phyloP scores from a whole-genome alignment of 64 coral and sea anemone species.

The Dendronephthya gigantea region DNA sequence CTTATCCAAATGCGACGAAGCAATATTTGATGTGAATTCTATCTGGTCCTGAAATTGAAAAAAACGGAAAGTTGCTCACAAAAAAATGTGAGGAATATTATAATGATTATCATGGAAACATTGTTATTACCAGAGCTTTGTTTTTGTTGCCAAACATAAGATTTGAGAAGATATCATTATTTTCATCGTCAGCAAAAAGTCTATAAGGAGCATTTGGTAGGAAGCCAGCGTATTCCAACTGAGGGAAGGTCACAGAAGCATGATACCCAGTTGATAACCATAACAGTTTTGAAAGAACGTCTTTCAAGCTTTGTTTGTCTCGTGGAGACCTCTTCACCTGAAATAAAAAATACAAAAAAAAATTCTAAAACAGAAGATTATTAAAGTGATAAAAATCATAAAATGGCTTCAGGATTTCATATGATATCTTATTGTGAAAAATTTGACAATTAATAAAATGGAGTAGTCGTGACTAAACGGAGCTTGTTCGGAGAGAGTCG shows the following conservation, averaged over 20 bases:
- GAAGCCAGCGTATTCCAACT: conserved; percentile 77
- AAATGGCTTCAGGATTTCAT: background rate
- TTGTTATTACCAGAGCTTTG: conserved; percentile 82
- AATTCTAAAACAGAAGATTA: background rate
- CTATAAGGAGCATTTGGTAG: conserved; percentile 84
- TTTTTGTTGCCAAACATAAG: conserved; percentile 98
- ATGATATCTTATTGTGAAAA: background rate
- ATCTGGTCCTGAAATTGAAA: conserved; percentile 58
- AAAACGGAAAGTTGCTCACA: too few relatives aligned
- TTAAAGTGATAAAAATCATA: too few relatives aligned
- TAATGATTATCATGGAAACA: too few relatives aligned
- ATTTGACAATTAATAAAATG: background rate
- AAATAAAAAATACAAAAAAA: background rate
- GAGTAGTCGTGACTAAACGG: background rate
- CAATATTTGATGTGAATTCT: conserved; percentile 70
- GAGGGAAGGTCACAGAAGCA: conserved; percentile 59
- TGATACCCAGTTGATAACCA: conserved; percentile 76
- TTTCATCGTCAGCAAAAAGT: conserved; percentile 59
- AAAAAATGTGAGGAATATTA: too few relatives aligned
- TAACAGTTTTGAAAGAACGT: conserved; percentile 44
- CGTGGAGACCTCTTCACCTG: conserved; percentile 69
- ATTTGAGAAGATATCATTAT: conserved; percentile 44
- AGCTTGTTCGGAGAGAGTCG: background rate
- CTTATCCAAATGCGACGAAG: conserved; percentile 73
- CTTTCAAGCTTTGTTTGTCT: conserved; percentile 23